Evolutionary conservation across 2,797 vertebrate genomes (phyloP), one percentile per base, ranked within the genome.

Genomic region (Mycteria americana): DNA sequence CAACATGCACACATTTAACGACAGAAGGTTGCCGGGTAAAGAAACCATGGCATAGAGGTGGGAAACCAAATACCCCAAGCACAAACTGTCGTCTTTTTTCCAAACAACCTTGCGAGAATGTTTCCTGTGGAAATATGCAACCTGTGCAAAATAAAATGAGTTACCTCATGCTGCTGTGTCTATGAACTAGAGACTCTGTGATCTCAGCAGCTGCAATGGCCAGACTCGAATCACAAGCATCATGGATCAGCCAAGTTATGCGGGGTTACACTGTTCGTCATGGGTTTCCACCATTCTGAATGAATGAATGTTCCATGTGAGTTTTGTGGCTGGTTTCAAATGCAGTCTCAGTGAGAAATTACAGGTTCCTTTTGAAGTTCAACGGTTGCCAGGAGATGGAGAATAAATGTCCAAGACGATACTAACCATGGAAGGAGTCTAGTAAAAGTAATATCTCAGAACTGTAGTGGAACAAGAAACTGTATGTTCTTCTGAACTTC

Each of bases 101-200:
- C 98, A 98, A 99, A 98, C 98, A 98, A 98, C 97, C 98, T 99
- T 99, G 98, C 97, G 97, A 98, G 98, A 98, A 98, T 99, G 99
- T 99, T 99, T 99, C 99, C 99, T 99, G 99, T 99, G 99, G 99
- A 99, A 99, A 99, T 99, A 99, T 99, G 99, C 98, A 99, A 99
- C 98, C 98, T 98, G 99, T 99, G 98, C 98, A 99, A 99, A 99
- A 98, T 99, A 98, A 98, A 99, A 98, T 98, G 98, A 99, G 99
- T 99, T 99, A 99, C 99, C 99, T 99, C 98, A 99, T 99, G 98
- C 98, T 98, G 96, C 98, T 98, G 97, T 98, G 98, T 99, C 98
- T 99, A 99, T 98, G 98, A 99, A 98, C 98, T 98, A 98, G 98
- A 98, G 97, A 98, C 98, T 98, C 97, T 98, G 97, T 98, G 98